Evolutionary conservation across 2,888 invertebrate genomes (phyloP), one percentile per base, ranked within the genome.

Genomic region (Cynaeus angustus): DNA sequence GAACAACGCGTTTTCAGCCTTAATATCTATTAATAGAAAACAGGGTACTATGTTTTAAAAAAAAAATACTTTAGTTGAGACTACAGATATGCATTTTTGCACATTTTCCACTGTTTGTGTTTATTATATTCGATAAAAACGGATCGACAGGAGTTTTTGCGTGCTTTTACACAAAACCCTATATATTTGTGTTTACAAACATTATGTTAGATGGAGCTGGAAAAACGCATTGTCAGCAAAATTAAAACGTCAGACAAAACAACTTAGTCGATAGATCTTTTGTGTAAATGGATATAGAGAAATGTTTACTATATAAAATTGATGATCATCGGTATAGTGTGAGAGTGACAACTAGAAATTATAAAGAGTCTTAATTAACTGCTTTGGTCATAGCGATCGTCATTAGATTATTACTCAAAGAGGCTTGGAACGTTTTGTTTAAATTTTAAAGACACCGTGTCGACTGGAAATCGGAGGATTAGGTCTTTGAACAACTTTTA

Each of bases 211-310:
- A 59, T 59, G 28, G 13, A 46, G 2, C 45, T 12, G 46, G 43
- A 59, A 59, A 45, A 59, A 46, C 46, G 59, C 48, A 59, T 46
- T 45, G 59, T 46, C 43, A 59, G 59, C 59, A 59, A 59, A 59
- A 46, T 59, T 59, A 48, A 59, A 46, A 59, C 33, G 59, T 59
- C 33, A 30, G 43, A 33, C 21, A 46, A 28, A 59, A 48, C 14
- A 28, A 37, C 37, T 62, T 48, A 62, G 50, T 62, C 48, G 38
- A 62, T 48, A 62, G 16, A 62, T 62, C 48, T 28, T 62, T 61
- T 61, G 28, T 61, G 41, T 3, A 33, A 33, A 33, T 33, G 33
- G 33, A 33, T 45, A 41, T 14, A 55, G 33, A 37, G 14, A 55
- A 16, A 37, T 56, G 10, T 59, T 3, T 59, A 5, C 56, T 52